A percentile compares a stretch with the other conserved stretches of the same genome.
Evolutionary conservation across 2,113 vertebrate genomes (phyloP).

Genomic region (Polypterus bichir): DNA sequence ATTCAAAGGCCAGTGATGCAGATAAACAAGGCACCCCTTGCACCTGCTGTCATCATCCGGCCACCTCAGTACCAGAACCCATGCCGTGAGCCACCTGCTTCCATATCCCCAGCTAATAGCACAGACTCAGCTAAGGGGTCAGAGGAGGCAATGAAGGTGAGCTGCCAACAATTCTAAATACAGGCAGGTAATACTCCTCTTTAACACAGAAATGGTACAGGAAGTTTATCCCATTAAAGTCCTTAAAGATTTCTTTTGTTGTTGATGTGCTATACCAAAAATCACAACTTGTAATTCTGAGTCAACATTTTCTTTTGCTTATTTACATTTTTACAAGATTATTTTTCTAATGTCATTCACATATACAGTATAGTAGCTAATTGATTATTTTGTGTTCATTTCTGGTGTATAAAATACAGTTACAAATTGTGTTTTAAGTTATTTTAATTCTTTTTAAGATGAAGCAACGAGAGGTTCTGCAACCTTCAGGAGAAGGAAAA

Average conservation of each 20-base stretch:
- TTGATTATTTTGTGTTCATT: no score
- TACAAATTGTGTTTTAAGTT: not conserved
- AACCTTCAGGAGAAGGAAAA: constrained; percentile 58
- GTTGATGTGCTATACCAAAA: no score
- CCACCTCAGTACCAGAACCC: constrained; percentile 46
- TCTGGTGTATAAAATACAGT: not conserved
- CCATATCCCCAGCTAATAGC: constrained; percentile 43
- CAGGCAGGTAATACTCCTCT: constrained; percentile 43
- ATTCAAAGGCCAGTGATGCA: constrained; percentile 66
- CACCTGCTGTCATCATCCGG: constrained; percentile 46
- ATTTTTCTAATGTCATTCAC: no score
- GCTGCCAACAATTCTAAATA: constrained; percentile 54
- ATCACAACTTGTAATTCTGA: no score
- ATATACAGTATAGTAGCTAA: no score
- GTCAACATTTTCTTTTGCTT: no score
- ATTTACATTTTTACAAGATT: no score
- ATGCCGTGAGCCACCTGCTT: constrained; percentile 41
- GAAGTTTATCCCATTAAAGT: no score
- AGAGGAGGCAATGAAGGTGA: constrained; percentile 70
- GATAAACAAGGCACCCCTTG: constrained; percentile 43
- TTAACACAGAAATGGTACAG: no score
- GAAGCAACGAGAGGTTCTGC: constrained; percentile 62
- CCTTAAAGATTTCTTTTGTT: no score
- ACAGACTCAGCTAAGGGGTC: constrained; percentile 46
- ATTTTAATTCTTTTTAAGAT: constrained; percentile 43